phyloP scores from a whole-genome alignment of 1,140 invertebrate genomes.

The Gyrodactylus bullatarudis region DNA sequence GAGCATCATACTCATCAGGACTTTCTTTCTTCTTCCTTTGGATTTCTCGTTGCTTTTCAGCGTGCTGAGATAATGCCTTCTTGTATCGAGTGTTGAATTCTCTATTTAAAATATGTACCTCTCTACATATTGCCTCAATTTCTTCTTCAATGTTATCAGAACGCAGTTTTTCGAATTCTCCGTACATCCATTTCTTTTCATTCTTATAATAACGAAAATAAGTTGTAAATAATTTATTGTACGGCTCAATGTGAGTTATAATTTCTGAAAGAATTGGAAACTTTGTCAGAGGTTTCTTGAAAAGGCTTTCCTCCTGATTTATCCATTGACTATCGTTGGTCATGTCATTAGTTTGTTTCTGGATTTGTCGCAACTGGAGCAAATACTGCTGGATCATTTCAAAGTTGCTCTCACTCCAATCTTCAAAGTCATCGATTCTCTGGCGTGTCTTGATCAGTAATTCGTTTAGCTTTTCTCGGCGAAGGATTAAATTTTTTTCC shows the following conservation, averaged over 20 bases:
- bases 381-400: conserved; percentile 22
- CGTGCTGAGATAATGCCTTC: conserved; percentile 16
- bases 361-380: conserved; percentile 32
- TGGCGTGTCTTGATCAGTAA: conserved; percentile 19
- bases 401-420: conserved; percentile 20
- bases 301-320: conserved; percentile 46
- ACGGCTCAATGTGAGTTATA: conserved; percentile 20
- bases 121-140: conserved; percentile 19
- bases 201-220: conserved; percentile 39
- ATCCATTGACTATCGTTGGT: conserved; percentile 41
- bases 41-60: conserved; percentile 15
- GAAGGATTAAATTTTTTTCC: conserved; percentile 24
- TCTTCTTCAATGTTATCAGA: conserved; percentile 19
- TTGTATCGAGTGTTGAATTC: conserved; percentile 33
- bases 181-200: conserved; percentile 47
- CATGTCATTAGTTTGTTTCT: conserved; percentile 35
- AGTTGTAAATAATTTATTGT: conserved; percentile 22
- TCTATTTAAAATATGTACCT: conserved; percentile 33
- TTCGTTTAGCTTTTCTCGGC: conserved; percentile 30
- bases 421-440: conserved; percentile 26
- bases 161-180: conserved; percentile 46
- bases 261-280: conserved; percentile 38
- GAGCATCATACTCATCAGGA: neutral
- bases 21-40: conserved; percentile 13
- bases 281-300: conserved; percentile 36